A percentile compares a stretch with the other conserved stretches of the same genome.
These are phyloP conservation scores for Cheirogaleus major DNA, from an alignment of 2,797 vertebrate species.

Conservation along the genomic window DNA sequence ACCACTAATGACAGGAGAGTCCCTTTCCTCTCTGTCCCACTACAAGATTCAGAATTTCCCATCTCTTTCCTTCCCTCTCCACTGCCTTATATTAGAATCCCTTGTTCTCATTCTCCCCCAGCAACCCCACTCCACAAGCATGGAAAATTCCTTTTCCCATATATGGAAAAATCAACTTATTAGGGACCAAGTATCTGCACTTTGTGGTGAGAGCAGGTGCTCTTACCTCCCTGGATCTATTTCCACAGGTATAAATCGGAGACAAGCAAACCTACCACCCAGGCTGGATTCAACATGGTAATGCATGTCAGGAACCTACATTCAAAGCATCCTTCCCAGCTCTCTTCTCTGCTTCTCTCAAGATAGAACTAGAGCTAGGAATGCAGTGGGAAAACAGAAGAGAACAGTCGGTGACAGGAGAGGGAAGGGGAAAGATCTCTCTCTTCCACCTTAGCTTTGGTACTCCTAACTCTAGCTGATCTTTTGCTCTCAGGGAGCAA, in stretches of 20 bases:
- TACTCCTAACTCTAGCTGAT: not conserved
- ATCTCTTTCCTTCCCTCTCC: not conserved
- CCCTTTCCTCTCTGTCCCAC: not conserved
- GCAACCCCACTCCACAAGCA: not conserved
- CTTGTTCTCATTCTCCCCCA: not conserved
- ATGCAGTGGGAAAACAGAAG: not conserved
- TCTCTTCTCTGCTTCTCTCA: not conserved
- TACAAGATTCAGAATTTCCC: not conserved
- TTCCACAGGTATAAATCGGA: not conserved
- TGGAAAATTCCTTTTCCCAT: not conserved
- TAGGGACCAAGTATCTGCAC: not conserved
- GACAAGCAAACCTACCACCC: not conserved
- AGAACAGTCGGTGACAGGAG: not conserved
- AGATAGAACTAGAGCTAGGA: not conserved
- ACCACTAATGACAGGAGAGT: not conserved
- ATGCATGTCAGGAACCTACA: rapidly evolving
- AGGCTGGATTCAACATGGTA: not conserved
- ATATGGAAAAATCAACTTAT: not conserved
- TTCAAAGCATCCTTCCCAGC: not conserved
- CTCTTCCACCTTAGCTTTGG: not conserved
- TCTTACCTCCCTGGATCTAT: not conserved
- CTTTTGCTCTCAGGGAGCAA: not conserved
- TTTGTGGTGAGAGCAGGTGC: not conserved
- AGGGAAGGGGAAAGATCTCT: not conserved
- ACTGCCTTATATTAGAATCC: not conserved